Conservation (phyloP, 2,888 invertebrate species). For the Spatulosminthurus flaviceps region DNA sequence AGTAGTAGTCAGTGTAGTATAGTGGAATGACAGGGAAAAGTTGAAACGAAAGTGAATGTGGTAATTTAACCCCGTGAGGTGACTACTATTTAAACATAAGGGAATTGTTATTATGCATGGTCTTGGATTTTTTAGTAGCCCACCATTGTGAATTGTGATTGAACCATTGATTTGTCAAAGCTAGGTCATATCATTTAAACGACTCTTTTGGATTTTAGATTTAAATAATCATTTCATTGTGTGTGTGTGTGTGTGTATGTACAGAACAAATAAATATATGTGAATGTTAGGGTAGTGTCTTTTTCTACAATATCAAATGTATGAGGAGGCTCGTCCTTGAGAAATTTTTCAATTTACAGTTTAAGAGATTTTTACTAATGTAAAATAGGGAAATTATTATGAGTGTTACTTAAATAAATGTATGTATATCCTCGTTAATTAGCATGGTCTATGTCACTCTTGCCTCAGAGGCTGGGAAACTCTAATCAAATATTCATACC, state of each 20-base stretch:
- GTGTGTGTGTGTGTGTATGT: no score
- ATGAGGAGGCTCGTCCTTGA: constrained; percentile 28
- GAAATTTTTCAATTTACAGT: constrained; percentile 30
- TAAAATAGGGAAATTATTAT: constrained; percentile 32
- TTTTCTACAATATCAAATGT: no score
- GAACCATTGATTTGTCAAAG: constrained; percentile 33
- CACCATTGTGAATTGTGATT: constrained; percentile 11
- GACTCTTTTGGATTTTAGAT: not conserved
- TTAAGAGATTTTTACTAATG: constrained; percentile 25
- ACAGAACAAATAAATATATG: no score
- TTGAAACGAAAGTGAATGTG: constrained; percentile 26
- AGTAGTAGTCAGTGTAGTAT: not conserved
- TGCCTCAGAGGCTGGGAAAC: not conserved
- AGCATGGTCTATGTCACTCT: constrained; percentile 34
- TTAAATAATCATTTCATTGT: not conserved
- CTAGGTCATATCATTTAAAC: constrained; percentile 28
- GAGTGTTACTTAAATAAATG: constrained; percentile 35
- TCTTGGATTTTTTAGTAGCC: constrained; percentile 15
- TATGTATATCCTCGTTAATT: constrained; percentile 34
- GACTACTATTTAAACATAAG: not conserved
- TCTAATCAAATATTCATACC: not conserved
- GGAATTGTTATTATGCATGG: constrained; percentile 10
- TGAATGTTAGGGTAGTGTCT: no score
- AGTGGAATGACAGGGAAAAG: not conserved
- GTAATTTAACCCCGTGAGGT: constrained; percentile 19